These are phyloP conservation scores for Xylophagus ater DNA, from an alignment of 2,888 invertebrate species.

Conservation along the genomic window DNA sequence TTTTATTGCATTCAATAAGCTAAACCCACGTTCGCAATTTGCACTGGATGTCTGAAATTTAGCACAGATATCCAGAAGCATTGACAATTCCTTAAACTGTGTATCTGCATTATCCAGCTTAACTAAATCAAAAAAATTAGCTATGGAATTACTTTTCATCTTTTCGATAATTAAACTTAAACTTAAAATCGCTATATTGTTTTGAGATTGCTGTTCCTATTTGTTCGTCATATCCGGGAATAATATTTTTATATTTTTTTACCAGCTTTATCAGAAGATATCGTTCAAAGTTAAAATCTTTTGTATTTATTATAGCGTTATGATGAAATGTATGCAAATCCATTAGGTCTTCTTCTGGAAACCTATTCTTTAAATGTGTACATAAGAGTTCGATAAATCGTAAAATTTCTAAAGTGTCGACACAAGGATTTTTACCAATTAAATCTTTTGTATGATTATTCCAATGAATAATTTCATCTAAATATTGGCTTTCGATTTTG, in stretches of 20 bases:
- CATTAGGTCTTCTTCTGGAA: slow-evolving; percentile 5
- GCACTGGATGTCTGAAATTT: slow-evolving; percentile 9
- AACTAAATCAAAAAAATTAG: slow-evolving; percentile 7
- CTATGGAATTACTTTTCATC: slow-evolving; percentile 8
- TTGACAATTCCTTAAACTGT: slow-evolving; percentile 4
- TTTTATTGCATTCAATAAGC: slow-evolving; percentile 8
- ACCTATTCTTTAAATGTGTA: slow-evolving; percentile 5
- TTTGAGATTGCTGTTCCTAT: slow-evolving; percentile 2
- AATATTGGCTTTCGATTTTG: slow-evolving; percentile 8
- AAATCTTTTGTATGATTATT: slow-evolving; percentile 6
- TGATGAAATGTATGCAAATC: slow-evolving; percentile 8
- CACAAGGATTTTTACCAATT: slow-evolving; percentile 6
- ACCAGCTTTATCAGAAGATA: slow-evolving; percentile 7
- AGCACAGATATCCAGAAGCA: slow-evolving; percentile 5
- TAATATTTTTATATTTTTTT: slow-evolving; percentile 8
- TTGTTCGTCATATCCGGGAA: slow-evolving; percentile 8
- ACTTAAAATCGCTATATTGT: slow-evolving; percentile 4
- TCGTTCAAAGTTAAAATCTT: slow-evolving; percentile 8
- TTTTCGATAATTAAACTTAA: slow-evolving; percentile 10
- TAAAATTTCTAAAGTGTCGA: slow-evolving; percentile 2
- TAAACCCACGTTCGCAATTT: slow-evolving; percentile 6
- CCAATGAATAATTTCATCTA: slow-evolving; percentile 8
- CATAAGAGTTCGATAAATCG: slow-evolving; percentile 4
- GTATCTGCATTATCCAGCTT: slow-evolving; percentile 2
- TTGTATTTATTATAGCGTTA: slow-evolving; percentile 6